Percentiles rank a stretch among this genome's conserved stretches.
phyloP scores from a whole-genome alignment of 2,797 vertebrate genomes.

The Tapera naevia region DNA sequence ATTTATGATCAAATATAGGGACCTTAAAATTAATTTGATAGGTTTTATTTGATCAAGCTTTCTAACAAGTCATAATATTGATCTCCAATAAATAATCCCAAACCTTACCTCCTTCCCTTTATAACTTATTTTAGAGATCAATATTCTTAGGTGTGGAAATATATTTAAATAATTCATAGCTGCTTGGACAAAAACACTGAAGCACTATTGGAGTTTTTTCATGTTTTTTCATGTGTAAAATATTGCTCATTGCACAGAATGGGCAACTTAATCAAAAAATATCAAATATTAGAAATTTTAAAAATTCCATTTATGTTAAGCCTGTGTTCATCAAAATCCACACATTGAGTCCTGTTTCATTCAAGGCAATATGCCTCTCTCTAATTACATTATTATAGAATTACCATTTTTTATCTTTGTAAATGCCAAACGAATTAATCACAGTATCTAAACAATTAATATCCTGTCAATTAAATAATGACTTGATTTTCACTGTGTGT shows the following conservation, averaged over 20 bases:
- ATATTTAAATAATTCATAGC: background rate
- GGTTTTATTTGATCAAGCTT: background rate
- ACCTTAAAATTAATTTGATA: background rate
- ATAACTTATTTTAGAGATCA: background rate
- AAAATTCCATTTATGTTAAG: background rate
- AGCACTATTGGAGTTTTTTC: background rate
- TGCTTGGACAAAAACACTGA: background rate
- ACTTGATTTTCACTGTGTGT: background rate
- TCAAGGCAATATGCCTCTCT: background rate
- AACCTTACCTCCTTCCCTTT: background rate
- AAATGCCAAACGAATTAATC: slow-evolving; percentile 18
- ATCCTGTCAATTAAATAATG: slow-evolving; percentile 14
- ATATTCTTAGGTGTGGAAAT: background rate
- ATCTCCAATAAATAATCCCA: background rate
- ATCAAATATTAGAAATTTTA: background rate
- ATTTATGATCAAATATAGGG: background rate
- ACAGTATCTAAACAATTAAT: slow-evolving; percentile 14
- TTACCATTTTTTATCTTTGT: slow-evolving; percentile 32
- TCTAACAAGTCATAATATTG: background rate
- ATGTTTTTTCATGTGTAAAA: background rate
- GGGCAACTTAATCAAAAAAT: background rate
- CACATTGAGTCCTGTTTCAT: background rate
- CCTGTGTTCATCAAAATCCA: background rate
- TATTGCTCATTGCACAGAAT: background rate
- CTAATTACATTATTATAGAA: background rate